A percentile compares a stretch with the other conserved stretches of the same genome.
phyloP scores from a whole-genome alignment of 2,888 invertebrate species.

The Limenitis camilla region DNA sequence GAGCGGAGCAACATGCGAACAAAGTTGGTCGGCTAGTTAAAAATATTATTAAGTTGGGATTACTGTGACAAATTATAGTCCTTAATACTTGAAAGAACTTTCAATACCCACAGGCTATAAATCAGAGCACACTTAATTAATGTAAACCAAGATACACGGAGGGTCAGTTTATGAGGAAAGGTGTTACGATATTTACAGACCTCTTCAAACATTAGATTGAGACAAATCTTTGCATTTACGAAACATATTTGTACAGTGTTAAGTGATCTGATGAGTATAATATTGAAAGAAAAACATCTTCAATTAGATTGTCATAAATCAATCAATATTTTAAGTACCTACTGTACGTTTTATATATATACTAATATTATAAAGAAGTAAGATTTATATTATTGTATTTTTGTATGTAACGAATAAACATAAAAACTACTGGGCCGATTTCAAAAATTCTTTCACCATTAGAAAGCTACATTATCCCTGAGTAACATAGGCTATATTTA shows the following conservation, averaged over 20 bases:
- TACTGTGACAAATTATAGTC: too few species aligned
- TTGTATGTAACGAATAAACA: too few species aligned
- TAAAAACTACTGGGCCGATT: too few species aligned
- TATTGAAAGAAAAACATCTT: neutral
- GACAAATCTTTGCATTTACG: constrained; percentile 33
- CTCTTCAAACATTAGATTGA: constrained; percentile 49
- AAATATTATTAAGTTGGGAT: too few species aligned
- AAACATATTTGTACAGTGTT: constrained; percentile 22
- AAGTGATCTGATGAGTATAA: constrained; percentile 2
- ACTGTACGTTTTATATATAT: too few species aligned
- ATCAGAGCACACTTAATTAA: constrained; percentile 38
- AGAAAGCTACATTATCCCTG: too few species aligned
- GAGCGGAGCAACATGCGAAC: too few species aligned
- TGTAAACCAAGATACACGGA: constrained; percentile 27
- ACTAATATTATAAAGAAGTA: too few species aligned
- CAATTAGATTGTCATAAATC: neutral
- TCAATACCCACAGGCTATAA: constrained; percentile 5
- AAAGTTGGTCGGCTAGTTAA: too few species aligned
- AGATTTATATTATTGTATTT: too few species aligned
- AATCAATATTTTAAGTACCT: neutral
- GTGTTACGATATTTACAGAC: constrained; percentile 49
- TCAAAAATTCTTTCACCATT: too few species aligned
- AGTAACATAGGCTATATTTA: too few species aligned
- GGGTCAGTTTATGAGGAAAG: constrained; percentile 48
- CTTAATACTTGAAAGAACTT: neutral